Conservation (phyloP, 2,113 vertebrate genomes). For the Meleagris gallopavo region DNA sequence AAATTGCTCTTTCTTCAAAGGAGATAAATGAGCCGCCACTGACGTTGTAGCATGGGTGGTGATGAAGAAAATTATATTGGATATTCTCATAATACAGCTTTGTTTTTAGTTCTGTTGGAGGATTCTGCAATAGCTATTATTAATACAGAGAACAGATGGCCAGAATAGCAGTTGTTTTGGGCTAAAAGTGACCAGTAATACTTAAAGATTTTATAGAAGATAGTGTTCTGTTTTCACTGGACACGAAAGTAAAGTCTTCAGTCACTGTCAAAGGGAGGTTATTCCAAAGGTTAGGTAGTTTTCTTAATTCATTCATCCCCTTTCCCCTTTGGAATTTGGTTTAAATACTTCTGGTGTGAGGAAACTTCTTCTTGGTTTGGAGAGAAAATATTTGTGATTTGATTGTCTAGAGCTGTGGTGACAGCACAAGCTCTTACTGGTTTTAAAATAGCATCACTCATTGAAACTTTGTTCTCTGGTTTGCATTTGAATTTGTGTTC, state of each 20-base stretch:
- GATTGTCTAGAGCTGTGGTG: neutral
- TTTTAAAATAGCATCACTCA: neutral
- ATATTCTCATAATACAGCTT: neutral
- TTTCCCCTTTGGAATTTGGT: neutral
- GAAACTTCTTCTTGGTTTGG: neutral
- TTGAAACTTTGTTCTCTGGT: neutral
- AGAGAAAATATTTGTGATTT: constrained; percentile 20
- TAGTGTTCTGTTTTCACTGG: neutral
- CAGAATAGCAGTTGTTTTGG: neutral
- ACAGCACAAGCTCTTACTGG: neutral
- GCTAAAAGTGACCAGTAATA: neutral
- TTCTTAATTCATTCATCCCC: neutral
- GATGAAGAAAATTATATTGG: neutral
- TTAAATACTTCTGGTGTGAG: neutral
- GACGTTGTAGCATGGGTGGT: neutral
- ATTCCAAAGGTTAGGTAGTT: neutral
- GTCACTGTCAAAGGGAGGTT: neutral
- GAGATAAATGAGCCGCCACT: neutral
- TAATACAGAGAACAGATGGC: neutral
- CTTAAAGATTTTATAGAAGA: neutral
- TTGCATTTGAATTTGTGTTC: neutral
- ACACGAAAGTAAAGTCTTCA: neutral
- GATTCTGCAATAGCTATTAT: neutral
- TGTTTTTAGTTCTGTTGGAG: neutral
- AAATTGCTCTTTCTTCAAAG: neutral